Percentiles rank a stretch among this genome's conserved stretches.
Evolutionary conservation across 1,140 invertebrate genomes (phyloP).

Genomic region (Araneus ventricosus): DNA sequence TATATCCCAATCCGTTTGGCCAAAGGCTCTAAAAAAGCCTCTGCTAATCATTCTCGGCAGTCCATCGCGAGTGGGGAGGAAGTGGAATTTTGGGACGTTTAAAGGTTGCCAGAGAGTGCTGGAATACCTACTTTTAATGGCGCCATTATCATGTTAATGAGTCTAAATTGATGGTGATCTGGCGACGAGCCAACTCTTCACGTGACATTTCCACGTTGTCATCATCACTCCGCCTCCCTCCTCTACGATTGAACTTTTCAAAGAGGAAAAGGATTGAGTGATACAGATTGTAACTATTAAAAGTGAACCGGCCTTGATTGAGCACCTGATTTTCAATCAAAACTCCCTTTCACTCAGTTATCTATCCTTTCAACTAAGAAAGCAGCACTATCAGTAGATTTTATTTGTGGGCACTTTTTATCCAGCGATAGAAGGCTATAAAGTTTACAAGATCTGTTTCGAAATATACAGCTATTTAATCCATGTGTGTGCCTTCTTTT

Average conservation of each 20-base stretch:
- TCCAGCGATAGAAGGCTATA: no score
- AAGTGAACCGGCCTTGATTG: background rate
- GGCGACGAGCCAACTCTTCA: slow-evolving; percentile 71
- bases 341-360: background rate
- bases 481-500: no score
- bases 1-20: background rate
- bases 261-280: slow-evolving; percentile 40
- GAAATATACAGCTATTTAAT: no score
- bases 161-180: slow-evolving; percentile 74
- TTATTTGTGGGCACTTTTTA: no score
- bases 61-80: background rate
- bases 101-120: slow-evolving; percentile 66
- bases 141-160: slow-evolving; percentile 75
- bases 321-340: background rate
- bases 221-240: slow-evolving; percentile 48
- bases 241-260: slow-evolving; percentile 29
- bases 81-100: slow-evolving; percentile 30
- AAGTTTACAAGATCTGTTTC: no score
- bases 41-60: background rate
- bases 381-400: no score
- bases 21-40: background rate
- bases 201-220: slow-evolving; percentile 74
- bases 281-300: slow-evolving; percentile 13
- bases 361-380: no score
- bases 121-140: slow-evolving; percentile 74